Evolutionary conservation across 2,888 invertebrate species (phyloP).

Genomic region (Caenorhabditis becei): DNA sequence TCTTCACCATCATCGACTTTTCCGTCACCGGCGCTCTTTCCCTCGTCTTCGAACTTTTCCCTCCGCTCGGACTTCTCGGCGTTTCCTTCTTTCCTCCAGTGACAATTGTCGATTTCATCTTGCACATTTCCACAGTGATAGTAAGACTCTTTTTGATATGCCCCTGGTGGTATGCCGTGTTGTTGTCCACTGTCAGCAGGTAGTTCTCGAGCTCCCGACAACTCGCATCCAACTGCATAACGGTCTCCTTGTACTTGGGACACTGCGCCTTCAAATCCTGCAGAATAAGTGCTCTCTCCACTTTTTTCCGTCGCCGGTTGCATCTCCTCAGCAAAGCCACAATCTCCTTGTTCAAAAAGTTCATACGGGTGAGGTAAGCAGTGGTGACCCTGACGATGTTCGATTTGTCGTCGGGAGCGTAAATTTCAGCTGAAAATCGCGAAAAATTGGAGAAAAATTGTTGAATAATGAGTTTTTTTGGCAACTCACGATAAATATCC

Average conservation of each 20-base stretch:
- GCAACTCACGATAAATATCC: slow-evolving; percentile 12
- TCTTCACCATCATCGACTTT: neutral
- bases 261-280: slow-evolving; percentile 23
- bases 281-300: slow-evolving; percentile 29
- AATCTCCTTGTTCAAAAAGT: slow-evolving; percentile 1
- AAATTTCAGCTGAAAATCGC: slow-evolving; percentile 25
- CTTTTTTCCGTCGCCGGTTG: slow-evolving; percentile 30
- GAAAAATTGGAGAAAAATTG: neutral
- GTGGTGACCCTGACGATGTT: slow-evolving; percentile 10
- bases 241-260: slow-evolving; percentile 15
- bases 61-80: neutral
- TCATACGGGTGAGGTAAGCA: slow-evolving; percentile 6
- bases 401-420: slow-evolving; percentile 20
- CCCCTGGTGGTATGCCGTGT: neutral
- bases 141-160: slow-evolving; percentile 17
- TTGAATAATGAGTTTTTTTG: neutral
- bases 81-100: neutral
- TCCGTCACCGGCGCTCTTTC: neutral
- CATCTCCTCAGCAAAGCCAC: slow-evolving; percentile 11
- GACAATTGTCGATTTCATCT: neutral
- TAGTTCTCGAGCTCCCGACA: slow-evolving; percentile 11
- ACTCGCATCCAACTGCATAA: slow-evolving; percentile 17
- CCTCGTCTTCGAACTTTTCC: neutral
- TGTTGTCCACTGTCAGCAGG: neutral
- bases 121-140: neutral